phyloP scores from a whole-genome alignment of 2,888 invertebrate species.

The Acanthacorydalis orientalis region DNA sequence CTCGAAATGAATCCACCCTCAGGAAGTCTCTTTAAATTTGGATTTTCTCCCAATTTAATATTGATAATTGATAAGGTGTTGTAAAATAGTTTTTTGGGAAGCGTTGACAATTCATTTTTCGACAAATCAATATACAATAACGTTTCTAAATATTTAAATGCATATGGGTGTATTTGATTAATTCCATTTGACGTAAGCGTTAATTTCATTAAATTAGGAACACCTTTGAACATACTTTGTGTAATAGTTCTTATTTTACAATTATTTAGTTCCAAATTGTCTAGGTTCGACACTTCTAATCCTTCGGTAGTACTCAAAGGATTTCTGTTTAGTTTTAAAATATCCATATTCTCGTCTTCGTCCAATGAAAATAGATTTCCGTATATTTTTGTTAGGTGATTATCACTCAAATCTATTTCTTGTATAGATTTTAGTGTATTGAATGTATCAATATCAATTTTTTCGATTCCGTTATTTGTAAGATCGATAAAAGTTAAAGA shows the following conservation, averaged over 20 bases:
- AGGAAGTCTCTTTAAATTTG: conserved; percentile 44
- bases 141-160: too few relatives aligned
- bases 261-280: conserved; percentile 49
- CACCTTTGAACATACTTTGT: conserved; percentile 44
- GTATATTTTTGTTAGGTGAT: conserved; percentile 44
- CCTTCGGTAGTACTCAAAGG: conserved; percentile 44
- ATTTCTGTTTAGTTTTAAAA: conserved; percentile 51
- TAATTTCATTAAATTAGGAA: conserved; percentile 23
- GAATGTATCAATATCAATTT: conserved; percentile 30
- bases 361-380: conserved; percentile 40
- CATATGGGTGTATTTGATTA: too few relatives aligned
- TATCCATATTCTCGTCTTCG: conserved; percentile 46
- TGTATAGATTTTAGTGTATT: conserved; percentile 37
- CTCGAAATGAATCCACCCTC: conserved; percentile 46
- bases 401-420: conserved; percentile 56
- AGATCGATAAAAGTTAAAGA: conserved; percentile 51
- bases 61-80: conserved; percentile 44
- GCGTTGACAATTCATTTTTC: too few relatives aligned
- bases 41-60: conserved; percentile 56
- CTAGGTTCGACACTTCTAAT: conserved; percentile 42
- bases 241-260: conserved; percentile 48
- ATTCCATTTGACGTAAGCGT: too few relatives aligned
- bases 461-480: conserved; percentile 45
- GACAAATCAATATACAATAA: too few relatives aligned
- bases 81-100: conserved; percentile 21